These are phyloP conservation scores for Therioaphis trifolii DNA, from an alignment of 2,888 invertebrate species.

Conservation along the genomic window DNA sequence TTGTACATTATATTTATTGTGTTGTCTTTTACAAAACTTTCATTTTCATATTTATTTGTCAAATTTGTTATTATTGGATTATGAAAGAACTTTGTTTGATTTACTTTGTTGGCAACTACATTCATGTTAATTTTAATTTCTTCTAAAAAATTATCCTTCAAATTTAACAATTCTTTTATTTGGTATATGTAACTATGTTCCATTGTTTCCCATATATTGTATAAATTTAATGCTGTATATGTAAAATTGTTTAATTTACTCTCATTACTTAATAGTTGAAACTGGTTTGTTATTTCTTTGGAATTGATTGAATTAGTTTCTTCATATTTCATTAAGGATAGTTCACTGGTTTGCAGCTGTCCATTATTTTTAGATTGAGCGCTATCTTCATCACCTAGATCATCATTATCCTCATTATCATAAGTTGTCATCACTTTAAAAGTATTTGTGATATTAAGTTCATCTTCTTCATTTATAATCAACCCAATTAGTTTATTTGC, in stretches of 20 bases:
- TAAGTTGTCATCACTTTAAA: conserved; percentile 18
- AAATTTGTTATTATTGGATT: neutral
- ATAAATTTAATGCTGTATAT: conserved; percentile 39
- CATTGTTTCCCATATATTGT: conserved; percentile 47
- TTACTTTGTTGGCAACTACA: neutral
- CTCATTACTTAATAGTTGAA: neutral
- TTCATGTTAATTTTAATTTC: neutral
- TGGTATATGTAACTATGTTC: conserved; percentile 5
- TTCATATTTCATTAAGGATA: neutral
- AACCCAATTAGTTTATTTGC: conserved; percentile 27
- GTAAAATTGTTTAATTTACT: neutral
- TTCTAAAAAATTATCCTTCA: neutral
- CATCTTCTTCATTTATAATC: conserved; percentile 27
- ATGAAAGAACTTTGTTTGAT: neutral
- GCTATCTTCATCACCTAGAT: neutral
- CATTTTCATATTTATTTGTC: neutral
- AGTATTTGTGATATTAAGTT: neutral
- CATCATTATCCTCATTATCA: neutral
- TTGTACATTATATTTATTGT: neutral
- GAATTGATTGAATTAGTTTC: neutral
- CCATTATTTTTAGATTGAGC: neutral
- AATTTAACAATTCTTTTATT: conserved; percentile 39
- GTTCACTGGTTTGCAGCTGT: neutral
- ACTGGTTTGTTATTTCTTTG: neutral
- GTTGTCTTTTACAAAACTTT: neutral